These are phyloP conservation scores for Atherinomorus stipes DNA, from an alignment of 2,113 vertebrate genomes.

Conservation along the genomic window DNA sequence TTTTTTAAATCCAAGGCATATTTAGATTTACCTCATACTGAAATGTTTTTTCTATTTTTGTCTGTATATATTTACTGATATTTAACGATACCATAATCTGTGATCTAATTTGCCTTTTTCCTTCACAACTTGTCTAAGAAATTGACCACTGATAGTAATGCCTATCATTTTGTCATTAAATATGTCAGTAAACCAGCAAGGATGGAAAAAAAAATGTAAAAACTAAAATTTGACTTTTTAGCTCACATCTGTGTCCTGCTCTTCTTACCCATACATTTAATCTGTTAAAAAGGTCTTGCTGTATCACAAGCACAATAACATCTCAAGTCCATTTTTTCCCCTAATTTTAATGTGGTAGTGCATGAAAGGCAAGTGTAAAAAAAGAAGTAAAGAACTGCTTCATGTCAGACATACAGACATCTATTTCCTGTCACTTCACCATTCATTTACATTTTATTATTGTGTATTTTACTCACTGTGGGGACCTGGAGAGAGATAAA, in stretches of 20 bases:
- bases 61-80: no score
- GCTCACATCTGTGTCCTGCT: not conserved
- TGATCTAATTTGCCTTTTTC: no score
- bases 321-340: no score
- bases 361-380: not conserved
- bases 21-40: no score
- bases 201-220: not conserved
- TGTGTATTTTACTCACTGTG: not conserved
- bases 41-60: no score
- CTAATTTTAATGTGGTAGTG: no score
- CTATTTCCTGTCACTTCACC: not conserved
- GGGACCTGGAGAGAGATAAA: conserved; percentile 15
- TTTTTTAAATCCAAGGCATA: no score
- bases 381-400: not conserved
- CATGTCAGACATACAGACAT: not conserved
- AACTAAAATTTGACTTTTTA: not conserved
- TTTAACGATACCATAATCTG: no score
- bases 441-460: not conserved
- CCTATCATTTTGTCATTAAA: not conserved
- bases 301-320: no score
- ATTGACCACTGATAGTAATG: not conserved
- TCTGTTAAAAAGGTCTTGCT: not conserved
- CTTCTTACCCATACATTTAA: not conserved
- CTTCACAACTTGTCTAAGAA: no score
- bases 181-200: not conserved